Evolutionary conservation across 2,888 invertebrate genomes (phyloP), one percentile per base, ranked within the genome.

Genomic region (Hybos culiciformis): DNA sequence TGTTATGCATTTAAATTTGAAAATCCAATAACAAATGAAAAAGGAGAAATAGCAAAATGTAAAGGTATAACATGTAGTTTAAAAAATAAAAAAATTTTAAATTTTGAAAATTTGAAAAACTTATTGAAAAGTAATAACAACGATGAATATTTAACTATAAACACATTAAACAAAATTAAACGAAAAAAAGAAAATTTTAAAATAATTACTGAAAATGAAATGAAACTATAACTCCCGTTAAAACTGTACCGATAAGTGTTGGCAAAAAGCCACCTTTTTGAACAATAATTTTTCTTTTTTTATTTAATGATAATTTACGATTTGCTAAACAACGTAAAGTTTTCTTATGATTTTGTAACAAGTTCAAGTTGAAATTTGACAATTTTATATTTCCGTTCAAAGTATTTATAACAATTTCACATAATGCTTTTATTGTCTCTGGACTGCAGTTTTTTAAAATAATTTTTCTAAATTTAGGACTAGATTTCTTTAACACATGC

Each of bases 241-340:
- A 24, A 24, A 43, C 11, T 7, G 21, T 20, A 24, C 20, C 26
- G 18, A 43, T n/a, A 4, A 43, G 15, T 5, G 37, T 15, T 1
- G 38, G 43, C 34, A 43, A 18, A 23, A 43, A 38, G 3, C 43
- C 43, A n/a, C 43, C 43, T 21, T 33, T 18, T 32, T 43, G 43
- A 6, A 38, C 24, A 18, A 43, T 23, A 7, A 43, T 24, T 43
- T 39, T 43, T 14, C 43, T 23, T 14, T 43, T 40, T 1, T 17
- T 3, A 17, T 20, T 17, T 15, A 40, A 11, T 33, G 17, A 23
- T 12, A 9, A 6, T 21, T 40, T 32, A 19, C 33, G 23, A 23
- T 15, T 4, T 3, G 23, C 23, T 33, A 40, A 8, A 12, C 17
- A n/a, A 9, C 40, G 31, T 39, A 39, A 20, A 7, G 8, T 1